A percentile compares a stretch with the other conserved stretches of the same genome.
These are phyloP conservation scores for Epiperipatus broadwayi DNA, from an alignment of 2,888 invertebrate species.

Conservation along the genomic window DNA sequence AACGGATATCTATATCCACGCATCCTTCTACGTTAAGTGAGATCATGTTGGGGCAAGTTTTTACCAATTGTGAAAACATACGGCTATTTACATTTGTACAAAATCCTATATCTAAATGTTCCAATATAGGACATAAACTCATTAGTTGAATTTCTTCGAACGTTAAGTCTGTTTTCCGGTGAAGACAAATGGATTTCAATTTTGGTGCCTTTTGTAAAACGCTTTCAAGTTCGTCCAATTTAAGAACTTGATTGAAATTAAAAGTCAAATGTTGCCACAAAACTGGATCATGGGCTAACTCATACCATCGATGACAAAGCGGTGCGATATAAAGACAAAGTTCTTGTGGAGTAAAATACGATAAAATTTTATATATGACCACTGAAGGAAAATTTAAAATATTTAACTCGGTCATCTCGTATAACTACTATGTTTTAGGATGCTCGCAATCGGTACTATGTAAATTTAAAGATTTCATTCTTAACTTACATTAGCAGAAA, in stretches of 20 bases:
- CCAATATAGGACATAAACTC: background rate
- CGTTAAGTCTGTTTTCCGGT: background rate
- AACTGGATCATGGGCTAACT: constrained; percentile 16
- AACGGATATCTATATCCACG: background rate
- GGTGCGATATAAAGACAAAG: constrained; percentile 16
- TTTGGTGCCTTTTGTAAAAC: constrained; percentile 8
- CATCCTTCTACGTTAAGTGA: constrained; percentile 7
- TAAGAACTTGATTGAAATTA: constrained; percentile 1
- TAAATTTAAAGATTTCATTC: too few species aligned
- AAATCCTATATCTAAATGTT: constrained; percentile 6
- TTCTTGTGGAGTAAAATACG: constrained; percentile 16
- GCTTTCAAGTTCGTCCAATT: background rate
- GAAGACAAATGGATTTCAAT: constrained; percentile 9
- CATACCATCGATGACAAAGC: constrained; percentile 17
- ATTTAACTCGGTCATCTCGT: too few species aligned
- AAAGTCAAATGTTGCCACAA: constrained; percentile 17
- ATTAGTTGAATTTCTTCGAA: background rate
- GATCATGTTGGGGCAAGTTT: background rate
- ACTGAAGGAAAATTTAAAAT: too few species aligned
- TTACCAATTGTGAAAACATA: background rate
- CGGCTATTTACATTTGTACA: background rate
- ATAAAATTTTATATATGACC: constrained; percentile 18
- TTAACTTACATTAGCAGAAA: too few species aligned
- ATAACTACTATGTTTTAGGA: too few species aligned
- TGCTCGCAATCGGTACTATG: too few species aligned